Evolutionary conservation across 2,888 invertebrate genomes (phyloP), one percentile per base, ranked within the genome.

Genomic region (Drosophila mimetica): DNA sequence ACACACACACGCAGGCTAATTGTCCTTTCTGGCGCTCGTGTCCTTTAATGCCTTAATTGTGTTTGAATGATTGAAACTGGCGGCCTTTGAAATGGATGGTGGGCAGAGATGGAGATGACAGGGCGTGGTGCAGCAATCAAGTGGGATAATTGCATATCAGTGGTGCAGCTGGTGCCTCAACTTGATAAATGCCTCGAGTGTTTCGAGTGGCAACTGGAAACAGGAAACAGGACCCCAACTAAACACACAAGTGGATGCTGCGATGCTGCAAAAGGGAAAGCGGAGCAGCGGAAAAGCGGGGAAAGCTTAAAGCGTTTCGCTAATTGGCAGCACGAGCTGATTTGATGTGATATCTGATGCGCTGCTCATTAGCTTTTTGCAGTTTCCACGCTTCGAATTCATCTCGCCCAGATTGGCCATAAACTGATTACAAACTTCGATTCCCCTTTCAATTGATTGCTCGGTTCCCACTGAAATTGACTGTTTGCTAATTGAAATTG

Each of bases 21-120:
- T 72, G 66, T 72, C 47, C 53, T 63, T 46, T 51, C 54, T 54
- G 50, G 54, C 54, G 50, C 54, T 55, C 50, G 70, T 63, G 70
- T 70, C 64, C 79, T 59, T 77, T 79, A 76, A 79, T 72, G 73
- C 66, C 75, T 71, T 84, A 81, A 84, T 84, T 84, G 77, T 71
- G 61, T 77, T 84, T 73, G 71, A 79, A 77, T 76, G 79, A 84
- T 79, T 76, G 77, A 71, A 81, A 79, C 73, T 77, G 67, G 72
- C 77, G 53, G 65, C 61, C 58, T 67, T 74, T 75, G 61, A 76
- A 47, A 13, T 7, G 18, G 48, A 14, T 7, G 42, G 25, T 4
- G 30, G 22, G 22, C 22, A 22, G 22, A 9, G 16, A 3, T 16
- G 44, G 46, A 32, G 34, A 7, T 16, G 36, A 20, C 36, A 41